Percentiles rank a stretch among this genome's conserved stretches.
phyloP scores from a whole-genome alignment of 2,888 invertebrate genomes.

The Ochlodes sylvanus region DNA sequence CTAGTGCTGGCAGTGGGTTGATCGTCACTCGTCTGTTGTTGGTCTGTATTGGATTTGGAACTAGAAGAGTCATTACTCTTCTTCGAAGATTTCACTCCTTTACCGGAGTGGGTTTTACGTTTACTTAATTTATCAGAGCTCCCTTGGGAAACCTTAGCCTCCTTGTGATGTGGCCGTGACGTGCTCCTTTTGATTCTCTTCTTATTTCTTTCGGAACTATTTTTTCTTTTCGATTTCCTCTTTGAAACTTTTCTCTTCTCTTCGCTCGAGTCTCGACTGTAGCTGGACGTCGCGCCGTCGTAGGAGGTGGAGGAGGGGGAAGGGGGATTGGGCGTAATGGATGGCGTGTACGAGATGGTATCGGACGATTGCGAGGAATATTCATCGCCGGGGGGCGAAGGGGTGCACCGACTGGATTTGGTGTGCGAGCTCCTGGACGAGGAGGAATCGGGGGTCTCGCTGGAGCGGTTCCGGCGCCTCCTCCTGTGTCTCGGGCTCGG shows the following conservation, averaged over 20 bases:
- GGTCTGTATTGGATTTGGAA: conserved; percentile 28
- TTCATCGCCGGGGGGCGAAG: conserved; percentile 35
- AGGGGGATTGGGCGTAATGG: conserved; percentile 37
- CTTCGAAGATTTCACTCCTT: conserved; percentile 67
- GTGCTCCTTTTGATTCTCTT: conserved; percentile 50
- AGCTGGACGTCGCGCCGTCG: conserved; percentile 32
- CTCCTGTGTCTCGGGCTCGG: conserved; percentile 46
- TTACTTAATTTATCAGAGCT: conserved; percentile 51
- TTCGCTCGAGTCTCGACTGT: conserved; percentile 41
- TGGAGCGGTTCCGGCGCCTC: conserved; percentile 5
- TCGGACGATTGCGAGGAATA: conserved; percentile 37
- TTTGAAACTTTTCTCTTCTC: conserved; percentile 46
- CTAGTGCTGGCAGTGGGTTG: conserved; percentile 48
- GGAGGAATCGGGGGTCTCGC: not conserved
- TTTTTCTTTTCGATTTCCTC: conserved; percentile 52
- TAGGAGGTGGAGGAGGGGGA: conserved; percentile 39
- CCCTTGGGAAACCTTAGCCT: conserved; percentile 39
- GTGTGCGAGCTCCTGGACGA: conserved; percentile 44
- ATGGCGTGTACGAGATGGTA: conserved; percentile 25
- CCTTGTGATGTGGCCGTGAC: conserved; percentile 50
- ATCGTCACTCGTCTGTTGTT: conserved; percentile 30
- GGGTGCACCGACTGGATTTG: conserved; percentile 43
- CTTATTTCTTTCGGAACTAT: conserved; percentile 46
- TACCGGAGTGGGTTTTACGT: conserved; percentile 63
- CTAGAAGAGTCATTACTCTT: conserved; percentile 35